phyloP scores from a whole-genome alignment of 2,888 invertebrate species.

The Pyrrhia umbra region DNA sequence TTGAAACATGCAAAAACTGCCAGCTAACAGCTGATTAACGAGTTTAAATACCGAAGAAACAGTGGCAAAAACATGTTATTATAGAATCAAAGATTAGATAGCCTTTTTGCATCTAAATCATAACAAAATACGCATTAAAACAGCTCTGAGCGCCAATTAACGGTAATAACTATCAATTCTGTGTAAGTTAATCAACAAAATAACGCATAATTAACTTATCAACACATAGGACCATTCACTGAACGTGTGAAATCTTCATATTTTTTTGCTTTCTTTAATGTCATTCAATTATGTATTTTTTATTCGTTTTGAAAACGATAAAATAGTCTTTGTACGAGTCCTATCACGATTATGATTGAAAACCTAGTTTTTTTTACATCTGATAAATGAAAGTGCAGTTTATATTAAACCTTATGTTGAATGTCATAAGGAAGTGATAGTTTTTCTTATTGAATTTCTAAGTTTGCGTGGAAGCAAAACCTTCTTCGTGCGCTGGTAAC shows the following conservation, averaged over 20 bases:
- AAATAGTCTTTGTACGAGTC: constrained; percentile 74
- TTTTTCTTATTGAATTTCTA: constrained; percentile 15
- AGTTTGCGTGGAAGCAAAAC: constrained; percentile 62
- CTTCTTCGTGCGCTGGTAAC: constrained; percentile 74
- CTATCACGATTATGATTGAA: constrained; percentile 72
- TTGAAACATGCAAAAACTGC: constrained; percentile 18
- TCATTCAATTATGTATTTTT: constrained; percentile 77
- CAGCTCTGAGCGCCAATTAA: not conserved
- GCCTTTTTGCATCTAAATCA: constrained; percentile 17
- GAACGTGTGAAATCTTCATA: constrained; percentile 70
- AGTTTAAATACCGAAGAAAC: not conserved
- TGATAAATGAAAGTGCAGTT: not conserved
- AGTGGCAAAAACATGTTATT: constrained; percentile 30
- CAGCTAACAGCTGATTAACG: constrained; percentile 2
- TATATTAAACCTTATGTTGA: constrained; percentile 29
- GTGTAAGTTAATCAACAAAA: constrained; percentile 24
- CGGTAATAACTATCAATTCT: constrained; percentile 5
- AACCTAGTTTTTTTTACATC: constrained; percentile 48
- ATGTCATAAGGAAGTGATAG: constrained; percentile 27
- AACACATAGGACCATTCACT: constrained; percentile 31
- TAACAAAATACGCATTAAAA: constrained; percentile 9
- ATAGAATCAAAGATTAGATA: constrained; percentile 9
- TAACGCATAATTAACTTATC: constrained; percentile 60
- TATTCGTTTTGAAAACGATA: constrained; percentile 71
- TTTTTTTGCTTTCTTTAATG: constrained; percentile 63